Conservation (phyloP, 2,888 invertebrate species). For the Timema podura region DNA sequence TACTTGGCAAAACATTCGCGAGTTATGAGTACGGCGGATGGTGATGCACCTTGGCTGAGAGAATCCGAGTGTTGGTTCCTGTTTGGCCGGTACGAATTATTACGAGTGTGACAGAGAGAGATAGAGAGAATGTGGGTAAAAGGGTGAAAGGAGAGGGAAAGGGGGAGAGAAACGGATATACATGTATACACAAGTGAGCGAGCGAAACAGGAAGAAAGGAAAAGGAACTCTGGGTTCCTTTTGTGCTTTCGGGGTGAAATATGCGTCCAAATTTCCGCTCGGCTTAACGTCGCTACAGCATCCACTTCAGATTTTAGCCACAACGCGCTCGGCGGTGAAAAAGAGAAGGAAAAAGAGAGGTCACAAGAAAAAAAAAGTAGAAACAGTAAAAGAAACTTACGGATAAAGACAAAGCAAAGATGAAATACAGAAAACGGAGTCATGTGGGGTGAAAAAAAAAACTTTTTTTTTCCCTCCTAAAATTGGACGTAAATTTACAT, state of each 20-base stretch:
- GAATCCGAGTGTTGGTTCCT: constrained; percentile 11
- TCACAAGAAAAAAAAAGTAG: background rate
- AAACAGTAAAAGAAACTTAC: background rate
- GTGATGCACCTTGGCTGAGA: background rate
- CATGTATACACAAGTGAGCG: background rate
- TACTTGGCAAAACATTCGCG: no score
- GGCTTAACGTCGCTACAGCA: constrained; percentile 14
- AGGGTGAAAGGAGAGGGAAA: background rate
- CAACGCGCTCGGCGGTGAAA: background rate
- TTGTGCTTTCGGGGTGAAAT: constrained; percentile 21
- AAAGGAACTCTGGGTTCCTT: constrained; percentile 4
- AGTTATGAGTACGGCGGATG: background rate
- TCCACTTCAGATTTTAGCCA: background rate
- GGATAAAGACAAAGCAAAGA: background rate
- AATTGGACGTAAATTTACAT: constrained; percentile 14
- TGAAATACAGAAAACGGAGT: no score
- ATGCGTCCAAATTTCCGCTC: constrained; percentile 25
- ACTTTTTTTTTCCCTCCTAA: constrained; percentile 2
- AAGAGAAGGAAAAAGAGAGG: background rate
- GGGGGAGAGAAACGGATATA: background rate
- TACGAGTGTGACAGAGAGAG: background rate
- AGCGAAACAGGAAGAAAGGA: background rate
- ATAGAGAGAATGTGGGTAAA: background rate
- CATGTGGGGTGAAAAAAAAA: background rate
- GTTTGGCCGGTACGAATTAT: constrained; percentile 9